phyloP scores from a whole-genome alignment of 2,113 vertebrate species.

The Turnix velox region DNA sequence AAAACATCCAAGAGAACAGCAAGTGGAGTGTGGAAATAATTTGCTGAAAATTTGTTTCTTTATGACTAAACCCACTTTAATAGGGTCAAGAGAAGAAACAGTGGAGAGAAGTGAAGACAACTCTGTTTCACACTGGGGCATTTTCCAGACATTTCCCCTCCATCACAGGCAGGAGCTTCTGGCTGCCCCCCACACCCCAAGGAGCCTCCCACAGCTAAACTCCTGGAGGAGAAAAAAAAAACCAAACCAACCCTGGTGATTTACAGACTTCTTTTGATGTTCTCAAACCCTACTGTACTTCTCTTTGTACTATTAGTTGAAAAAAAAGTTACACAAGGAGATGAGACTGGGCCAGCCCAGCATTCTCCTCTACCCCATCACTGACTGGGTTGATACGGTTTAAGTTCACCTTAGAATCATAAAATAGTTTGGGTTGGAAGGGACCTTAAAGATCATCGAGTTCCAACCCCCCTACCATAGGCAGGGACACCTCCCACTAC shows the following conservation, averaged over 20 bases:
- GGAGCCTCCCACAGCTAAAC: neutral
- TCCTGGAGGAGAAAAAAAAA: neutral
- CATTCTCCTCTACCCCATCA: neutral
- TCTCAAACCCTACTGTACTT: neutral
- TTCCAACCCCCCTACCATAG: no score
- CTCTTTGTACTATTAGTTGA: neutral
- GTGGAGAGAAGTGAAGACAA: neutral
- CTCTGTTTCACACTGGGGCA: neutral
- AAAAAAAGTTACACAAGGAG: neutral
- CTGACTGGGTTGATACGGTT: fast-evolving
- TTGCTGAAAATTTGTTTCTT: neutral
- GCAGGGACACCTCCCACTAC: no score
- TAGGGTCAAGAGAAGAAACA: neutral
- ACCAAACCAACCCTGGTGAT: neutral
- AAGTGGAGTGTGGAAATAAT: neutral
- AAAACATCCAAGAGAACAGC: neutral
- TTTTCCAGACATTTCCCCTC: neutral
- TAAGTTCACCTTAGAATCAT: neutral
- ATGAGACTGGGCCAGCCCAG: neutral
- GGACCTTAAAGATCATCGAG: no score
- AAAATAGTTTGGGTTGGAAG: no score
- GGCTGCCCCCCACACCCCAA: neutral
- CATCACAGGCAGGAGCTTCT: neutral
- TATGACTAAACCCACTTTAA: neutral
- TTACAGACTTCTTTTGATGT: neutral